A percentile compares a stretch with the other conserved stretches of the same genome.
Evolutionary conservation across 2,113 vertebrate species (phyloP).

Genomic region (Aldabrachelys gigantea): DNA sequence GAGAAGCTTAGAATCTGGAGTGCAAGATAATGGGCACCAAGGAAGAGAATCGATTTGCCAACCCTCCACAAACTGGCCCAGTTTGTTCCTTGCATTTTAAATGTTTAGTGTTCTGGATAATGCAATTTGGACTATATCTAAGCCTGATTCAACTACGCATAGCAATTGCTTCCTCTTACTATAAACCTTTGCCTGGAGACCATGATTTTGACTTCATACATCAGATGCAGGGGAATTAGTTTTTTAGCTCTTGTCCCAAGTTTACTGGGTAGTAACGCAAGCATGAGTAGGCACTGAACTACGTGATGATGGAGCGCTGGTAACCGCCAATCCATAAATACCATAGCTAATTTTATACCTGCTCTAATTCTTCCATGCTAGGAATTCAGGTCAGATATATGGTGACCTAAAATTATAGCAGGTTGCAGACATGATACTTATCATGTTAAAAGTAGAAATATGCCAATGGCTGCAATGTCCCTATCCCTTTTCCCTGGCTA

Average conservation of each 20-base stretch:
- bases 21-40: accelerated
- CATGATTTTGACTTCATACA: accelerated
- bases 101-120: slow-evolving; percentile 1
- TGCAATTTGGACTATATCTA: slow-evolving; percentile 11
- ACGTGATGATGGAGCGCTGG: background rate
- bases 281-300: accelerated
- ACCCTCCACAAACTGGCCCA: background rate
- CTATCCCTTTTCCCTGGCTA: background rate
- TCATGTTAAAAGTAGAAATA: slow-evolving; percentile 26
- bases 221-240: background rate
- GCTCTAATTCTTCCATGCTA: background rate
- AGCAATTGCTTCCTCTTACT: background rate
- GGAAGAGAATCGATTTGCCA: background rate
- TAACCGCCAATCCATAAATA: slow-evolving; percentile 57
- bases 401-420: slow-evolving; percentile 51
- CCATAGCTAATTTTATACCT: slow-evolving; percentile 65
- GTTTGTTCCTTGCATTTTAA: background rate
- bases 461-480: accelerated
- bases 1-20: background rate
- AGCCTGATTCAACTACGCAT: background rate
- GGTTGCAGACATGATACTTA: slow-evolving; percentile 20
- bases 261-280: background rate
- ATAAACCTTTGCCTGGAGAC: background rate
- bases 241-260: background rate
- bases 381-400: background rate